These are phyloP conservation scores for Solen grandis DNA, from an alignment of 1,140 invertebrate genomes.

Conservation along the genomic window DNA sequence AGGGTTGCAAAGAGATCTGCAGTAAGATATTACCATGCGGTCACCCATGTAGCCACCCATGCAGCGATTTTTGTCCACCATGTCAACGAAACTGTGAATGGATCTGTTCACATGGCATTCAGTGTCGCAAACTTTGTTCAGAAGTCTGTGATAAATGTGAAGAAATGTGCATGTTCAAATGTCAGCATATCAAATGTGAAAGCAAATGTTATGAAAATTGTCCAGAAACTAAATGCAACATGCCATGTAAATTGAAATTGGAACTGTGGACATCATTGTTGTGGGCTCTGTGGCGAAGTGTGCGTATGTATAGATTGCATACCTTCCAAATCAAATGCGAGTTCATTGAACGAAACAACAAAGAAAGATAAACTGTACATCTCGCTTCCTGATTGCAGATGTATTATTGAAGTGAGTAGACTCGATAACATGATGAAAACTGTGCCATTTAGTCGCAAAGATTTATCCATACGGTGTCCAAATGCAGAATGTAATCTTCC, in stretches of 20 bases:
- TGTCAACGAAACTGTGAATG: constrained; percentile 83
- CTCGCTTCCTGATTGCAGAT: constrained; percentile 52
- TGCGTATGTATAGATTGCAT: constrained; percentile 61
- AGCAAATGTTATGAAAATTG: constrained; percentile 84
- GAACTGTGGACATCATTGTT: constrained; percentile 85
- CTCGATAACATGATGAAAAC: constrained; percentile 81
- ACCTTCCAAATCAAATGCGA: constrained; percentile 81
- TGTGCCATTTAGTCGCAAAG: too few relatives aligned
- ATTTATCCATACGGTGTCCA: constrained; percentile 4
- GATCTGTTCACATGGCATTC: constrained; percentile 81
- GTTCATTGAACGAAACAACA: constrained; percentile 80
- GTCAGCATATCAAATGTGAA: constrained; percentile 83
- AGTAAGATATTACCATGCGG: constrained; percentile 71
- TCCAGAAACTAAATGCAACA: constrained; percentile 81
- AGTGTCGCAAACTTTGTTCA: constrained; percentile 83
- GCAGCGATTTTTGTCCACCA: constrained; percentile 82
- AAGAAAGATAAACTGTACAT: constrained; percentile 35
- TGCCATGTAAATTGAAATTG: constrained; percentile 60
- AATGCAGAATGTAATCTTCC: neutral
- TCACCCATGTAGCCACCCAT: constrained; percentile 67
- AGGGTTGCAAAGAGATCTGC: constrained; percentile 68
- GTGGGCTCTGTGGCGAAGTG: constrained; percentile 84
- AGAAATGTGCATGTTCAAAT: constrained; percentile 79
- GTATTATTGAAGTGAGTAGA: constrained; percentile 42
- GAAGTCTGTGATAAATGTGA: constrained; percentile 83